Conservation (phyloP, 2,113 vertebrate genomes). For the Laticauda laticaudata region DNA sequence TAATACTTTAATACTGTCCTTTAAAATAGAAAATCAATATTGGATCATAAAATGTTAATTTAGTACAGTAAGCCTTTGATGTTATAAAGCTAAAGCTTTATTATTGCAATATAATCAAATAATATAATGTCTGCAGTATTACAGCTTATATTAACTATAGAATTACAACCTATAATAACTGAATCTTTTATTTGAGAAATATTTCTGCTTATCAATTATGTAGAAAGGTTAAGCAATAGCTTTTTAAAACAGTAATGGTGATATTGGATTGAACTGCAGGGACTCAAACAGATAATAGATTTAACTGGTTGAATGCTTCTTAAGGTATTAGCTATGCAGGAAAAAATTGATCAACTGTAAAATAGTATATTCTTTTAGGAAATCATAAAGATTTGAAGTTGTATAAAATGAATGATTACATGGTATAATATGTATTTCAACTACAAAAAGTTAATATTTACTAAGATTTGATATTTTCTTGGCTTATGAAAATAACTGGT, state of each 20-base stretch:
- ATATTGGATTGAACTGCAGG: not conserved
- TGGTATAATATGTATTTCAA: not conserved
- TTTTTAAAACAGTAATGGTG: constrained; percentile 4
- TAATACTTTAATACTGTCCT: not conserved
- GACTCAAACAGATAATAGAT: not conserved
- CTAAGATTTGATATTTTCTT: constrained; percentile 41
- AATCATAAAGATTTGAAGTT: not conserved
- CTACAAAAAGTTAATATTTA: constrained; percentile 30
- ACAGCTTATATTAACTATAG: not conserved
- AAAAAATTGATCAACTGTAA: not conserved
- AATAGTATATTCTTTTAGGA: constrained; percentile 13
- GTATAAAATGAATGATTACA: constrained; percentile 1
- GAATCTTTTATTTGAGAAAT: constrained; percentile 28
- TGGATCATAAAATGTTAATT: not conserved
- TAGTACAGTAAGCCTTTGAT: constrained; percentile 6
- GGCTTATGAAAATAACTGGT: constrained; percentile 43
- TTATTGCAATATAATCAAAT: constrained; percentile 4
- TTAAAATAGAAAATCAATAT: not conserved
- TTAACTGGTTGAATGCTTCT: constrained; percentile 15
- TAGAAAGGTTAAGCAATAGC: not conserved
- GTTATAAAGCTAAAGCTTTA: not conserved
- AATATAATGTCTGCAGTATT: constrained; percentile 1
- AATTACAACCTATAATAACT: constrained; percentile 9
- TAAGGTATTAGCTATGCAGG: not conserved
- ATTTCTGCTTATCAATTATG: not conserved